A percentile compares a stretch with the other conserved stretches of the same genome.
Conservation (phyloP, 2,888 invertebrate genomes). For the Ditylenchus weischeri region DNA sequence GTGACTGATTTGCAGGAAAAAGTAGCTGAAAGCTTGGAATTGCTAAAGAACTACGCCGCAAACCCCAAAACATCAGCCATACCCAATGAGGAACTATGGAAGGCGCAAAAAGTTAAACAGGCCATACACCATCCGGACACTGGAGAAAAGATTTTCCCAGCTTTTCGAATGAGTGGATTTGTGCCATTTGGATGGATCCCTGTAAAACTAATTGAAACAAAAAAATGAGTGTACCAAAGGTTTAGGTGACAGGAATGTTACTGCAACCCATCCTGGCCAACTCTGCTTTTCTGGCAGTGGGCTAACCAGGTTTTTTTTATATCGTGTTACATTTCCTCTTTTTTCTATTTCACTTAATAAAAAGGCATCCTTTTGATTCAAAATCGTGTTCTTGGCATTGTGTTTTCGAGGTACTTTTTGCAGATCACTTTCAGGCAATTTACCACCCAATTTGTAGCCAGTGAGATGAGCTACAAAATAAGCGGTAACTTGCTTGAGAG, state of each 20-base stretch:
- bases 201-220: constrained; percentile 46
- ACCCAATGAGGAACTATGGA: constrained; percentile 61
- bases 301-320: constrained; percentile 12
- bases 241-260: constrained; percentile 62
- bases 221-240: constrained; percentile 3
- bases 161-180: constrained; percentile 64
- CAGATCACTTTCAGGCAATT: too few relatives aligned
- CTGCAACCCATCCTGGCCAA: constrained; percentile 61
- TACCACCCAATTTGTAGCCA: too few relatives aligned
- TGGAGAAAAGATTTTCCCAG: constrained; percentile 63
- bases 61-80: constrained; percentile 45
- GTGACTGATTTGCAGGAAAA: constrained; percentile 49
- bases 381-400: too few relatives aligned
- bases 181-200: constrained; percentile 63
- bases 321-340: too few relatives aligned
- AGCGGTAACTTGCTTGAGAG: too few relatives aligned
- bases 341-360: too few relatives aligned
- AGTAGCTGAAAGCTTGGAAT: constrained; percentile 56
- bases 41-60: constrained; percentile 59
- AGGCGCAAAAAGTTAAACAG: constrained; percentile 63
- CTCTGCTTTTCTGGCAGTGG: constrained; percentile 64
- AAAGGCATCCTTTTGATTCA: too few relatives aligned
- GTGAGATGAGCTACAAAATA: too few relatives aligned
- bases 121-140: constrained; percentile 57
- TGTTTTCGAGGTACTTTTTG: too few relatives aligned